Evolutionary conservation across 2,113 vertebrate species (phyloP).

Genomic region (Oryzias curvinotus): DNA sequence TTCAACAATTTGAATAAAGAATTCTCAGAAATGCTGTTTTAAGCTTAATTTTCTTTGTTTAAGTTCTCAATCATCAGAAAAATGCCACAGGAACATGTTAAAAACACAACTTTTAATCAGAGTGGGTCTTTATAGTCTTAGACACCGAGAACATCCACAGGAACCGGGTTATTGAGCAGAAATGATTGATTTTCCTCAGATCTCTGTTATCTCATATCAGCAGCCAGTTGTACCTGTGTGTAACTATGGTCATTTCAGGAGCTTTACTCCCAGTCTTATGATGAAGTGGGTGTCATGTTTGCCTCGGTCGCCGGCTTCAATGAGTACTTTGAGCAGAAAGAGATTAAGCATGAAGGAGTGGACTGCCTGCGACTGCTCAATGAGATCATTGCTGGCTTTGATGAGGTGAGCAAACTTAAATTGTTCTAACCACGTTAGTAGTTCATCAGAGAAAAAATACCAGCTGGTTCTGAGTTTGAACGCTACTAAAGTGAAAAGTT

Average conservation of each 20-base stretch:
- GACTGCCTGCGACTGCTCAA: slow-evolving; percentile 92
- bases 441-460: neutral
- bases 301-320: slow-evolving; percentile 94
- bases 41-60: too few relatives aligned
- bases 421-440: too few relatives aligned
- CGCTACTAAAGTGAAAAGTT: too few relatives aligned
- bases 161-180: neutral
- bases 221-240: too few relatives aligned
- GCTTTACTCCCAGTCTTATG: slow-evolving; percentile 93
- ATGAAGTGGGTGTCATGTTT: slow-evolving; percentile 96
- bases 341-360: slow-evolving; percentile 93
- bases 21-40: too few relatives aligned
- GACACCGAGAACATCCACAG: too few relatives aligned
- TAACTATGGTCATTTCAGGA: slow-evolving; percentile 70
- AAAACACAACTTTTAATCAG: too few relatives aligned
- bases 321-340: slow-evolving; percentile 93
- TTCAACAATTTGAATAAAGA: too few relatives aligned
- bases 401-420: slow-evolving; percentile 81
- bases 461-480: too few relatives aligned
- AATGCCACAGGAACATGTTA: too few relatives aligned
- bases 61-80: too few relatives aligned
- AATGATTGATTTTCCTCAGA: neutral
- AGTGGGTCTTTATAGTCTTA: too few relatives aligned
- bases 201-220: neutral
- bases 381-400: slow-evolving; percentile 95